Evolutionary conservation across 2,888 invertebrate species (phyloP), one percentile per base, ranked within the genome.

Genomic region (Cephalotes varians): DNA sequence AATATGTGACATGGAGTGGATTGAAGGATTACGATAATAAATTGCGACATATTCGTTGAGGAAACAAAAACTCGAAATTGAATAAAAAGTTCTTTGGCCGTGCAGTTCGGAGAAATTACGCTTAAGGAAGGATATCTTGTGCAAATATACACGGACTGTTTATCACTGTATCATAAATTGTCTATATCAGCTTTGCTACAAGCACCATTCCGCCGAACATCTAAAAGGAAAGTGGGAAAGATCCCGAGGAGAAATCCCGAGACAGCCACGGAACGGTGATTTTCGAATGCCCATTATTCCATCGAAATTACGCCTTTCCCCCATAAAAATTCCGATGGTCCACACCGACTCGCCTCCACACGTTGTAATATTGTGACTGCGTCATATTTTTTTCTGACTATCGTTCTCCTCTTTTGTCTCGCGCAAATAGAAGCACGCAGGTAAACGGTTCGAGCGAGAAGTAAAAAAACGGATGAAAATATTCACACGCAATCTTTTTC

Each of bases 231-330:
- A 28, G 28, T 65, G 28, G 25, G 34, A 12, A 56, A 40, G 40
- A 31, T 67, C 47, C n/a, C 31, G 21, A 28, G 49, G 15, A 47
- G 67, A 56, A 62, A 74, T 82, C 72, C 60, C 77, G 86, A 86
- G 82, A 77, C 86, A 85, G 84, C 82, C 81, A 79, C 72, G 79
- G 82, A 82, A 60, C 56, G 71, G 65, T 82, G 77, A 73, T 81
- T 86, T 85, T 88, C 77, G 80, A 86, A 71, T 71, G 47, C 25
- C n/a, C 81, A 71, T 34, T 28, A 28, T 25, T 44, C 77, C 80
- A n/a, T 67, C n/a, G 15, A 65, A 67, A 79, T 76, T 51, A 81
- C 18, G 54, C 28, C 54, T 21, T 37, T 2, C 64, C 62, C 40
- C 62, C 37, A 40, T 25, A 76, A 62, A 58, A 64, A 73, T 76